Percentiles rank a stretch among this genome's conserved stretches.
Evolutionary conservation across 2,113 vertebrate species (phyloP).

Genomic region (Mastomys natalensis): DNA sequence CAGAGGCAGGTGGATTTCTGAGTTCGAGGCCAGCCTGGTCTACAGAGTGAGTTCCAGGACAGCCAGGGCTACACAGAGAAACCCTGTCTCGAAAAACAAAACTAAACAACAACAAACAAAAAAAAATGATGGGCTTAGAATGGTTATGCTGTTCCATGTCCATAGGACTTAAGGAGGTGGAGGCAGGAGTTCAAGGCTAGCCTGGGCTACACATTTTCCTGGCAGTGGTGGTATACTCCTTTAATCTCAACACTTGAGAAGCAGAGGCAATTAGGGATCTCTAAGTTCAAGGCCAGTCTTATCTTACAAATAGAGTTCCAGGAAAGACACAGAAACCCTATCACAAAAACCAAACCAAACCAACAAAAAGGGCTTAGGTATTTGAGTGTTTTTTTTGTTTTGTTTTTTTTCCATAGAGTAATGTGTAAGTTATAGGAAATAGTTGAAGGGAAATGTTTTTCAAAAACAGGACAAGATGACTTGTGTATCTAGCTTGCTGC

Average conservation of each 20-base stretch:
- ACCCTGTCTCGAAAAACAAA: too few relatives aligned
- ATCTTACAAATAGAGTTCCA: background rate
- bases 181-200: background rate
- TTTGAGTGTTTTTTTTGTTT: background rate
- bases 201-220: background rate
- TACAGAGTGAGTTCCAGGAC: too few relatives aligned
- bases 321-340: background rate
- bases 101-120: too few relatives aligned
- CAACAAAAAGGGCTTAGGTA: background rate
- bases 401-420: background rate
- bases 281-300: background rate
- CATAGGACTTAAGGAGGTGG: background rate
- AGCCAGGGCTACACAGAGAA: too few relatives aligned
- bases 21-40: too few relatives aligned
- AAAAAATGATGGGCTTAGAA: background rate
- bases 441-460: background rate
- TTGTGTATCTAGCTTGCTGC: background rate
- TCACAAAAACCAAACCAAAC: background rate
- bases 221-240: background rate
- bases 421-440: background rate
- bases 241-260: background rate
- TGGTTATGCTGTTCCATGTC: background rate
- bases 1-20: too few relatives aligned
- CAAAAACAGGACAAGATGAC: background rate
- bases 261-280: background rate